Evolutionary conservation across 1,140 invertebrate genomes (phyloP).

Genomic region (Sycophaga agraensis): DNA sequence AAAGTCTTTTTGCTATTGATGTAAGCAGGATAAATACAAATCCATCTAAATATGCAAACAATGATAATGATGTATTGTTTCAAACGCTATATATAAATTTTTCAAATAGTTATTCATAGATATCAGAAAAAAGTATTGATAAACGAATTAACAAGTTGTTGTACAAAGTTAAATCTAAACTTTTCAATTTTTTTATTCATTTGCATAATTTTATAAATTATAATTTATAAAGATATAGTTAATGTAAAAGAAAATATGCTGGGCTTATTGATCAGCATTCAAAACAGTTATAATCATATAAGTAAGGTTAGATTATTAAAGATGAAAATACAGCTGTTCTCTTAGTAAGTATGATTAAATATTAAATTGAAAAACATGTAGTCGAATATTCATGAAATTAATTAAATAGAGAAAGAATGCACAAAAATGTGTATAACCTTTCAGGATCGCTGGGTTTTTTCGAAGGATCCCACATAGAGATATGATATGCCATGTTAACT

Average conservation of each 20-base stretch:
- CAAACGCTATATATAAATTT: no score
- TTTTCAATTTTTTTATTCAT: no score
- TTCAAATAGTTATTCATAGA: no score
- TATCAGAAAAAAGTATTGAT: no score
- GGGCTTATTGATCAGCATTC: neutral
- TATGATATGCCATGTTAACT: constrained; percentile 44
- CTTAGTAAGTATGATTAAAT: neutral
- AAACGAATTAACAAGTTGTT: no score
- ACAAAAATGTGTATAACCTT: constrained; percentile 50
- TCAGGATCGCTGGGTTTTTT: constrained; percentile 71
- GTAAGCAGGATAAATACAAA: constrained; percentile 96
- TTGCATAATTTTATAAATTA: no score
- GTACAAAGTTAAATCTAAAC: no score
- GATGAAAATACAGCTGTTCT: neutral
- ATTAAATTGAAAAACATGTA: neutral
- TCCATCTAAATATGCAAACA: constrained; percentile 72
- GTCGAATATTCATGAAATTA: neutral
- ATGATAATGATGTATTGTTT: neutral
- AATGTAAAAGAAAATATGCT: neutral
- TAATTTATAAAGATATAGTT: no score
- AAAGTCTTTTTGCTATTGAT: constrained; percentile 91
- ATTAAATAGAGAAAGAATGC: neutral
- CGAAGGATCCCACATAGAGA: constrained; percentile 56
- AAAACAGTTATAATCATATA: neutral
- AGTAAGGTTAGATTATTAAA: constrained; percentile 6